phyloP scores from a whole-genome alignment of 1,140 invertebrate species.

The Dysdera silvatica region DNA sequence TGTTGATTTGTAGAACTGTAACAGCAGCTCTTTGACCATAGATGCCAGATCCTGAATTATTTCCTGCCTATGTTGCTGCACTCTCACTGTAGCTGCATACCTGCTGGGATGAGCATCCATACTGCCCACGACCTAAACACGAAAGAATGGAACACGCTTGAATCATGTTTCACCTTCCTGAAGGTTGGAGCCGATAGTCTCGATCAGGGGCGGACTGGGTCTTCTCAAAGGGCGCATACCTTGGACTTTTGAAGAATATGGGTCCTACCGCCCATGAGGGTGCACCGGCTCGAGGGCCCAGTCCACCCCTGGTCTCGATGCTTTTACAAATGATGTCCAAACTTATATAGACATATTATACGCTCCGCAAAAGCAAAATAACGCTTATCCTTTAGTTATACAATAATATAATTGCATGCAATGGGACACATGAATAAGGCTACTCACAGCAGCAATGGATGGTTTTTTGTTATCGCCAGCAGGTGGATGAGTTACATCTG shows the following conservation, averaged over 20 bases:
- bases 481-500: slow-evolving; percentile 98
- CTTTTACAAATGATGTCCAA: no score
- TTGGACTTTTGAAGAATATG: no score
- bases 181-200: no score
- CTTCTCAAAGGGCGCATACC: no score
- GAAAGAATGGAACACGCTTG: no score
- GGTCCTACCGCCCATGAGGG: no score
- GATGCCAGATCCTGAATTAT: slow-evolving; percentile 97
- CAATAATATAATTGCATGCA: neutral
- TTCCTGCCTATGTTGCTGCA: slow-evolving; percentile 97
- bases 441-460: slow-evolving; percentile 78
- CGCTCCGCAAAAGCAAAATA: neutral
- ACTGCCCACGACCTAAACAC: slow-evolving; percentile 73
- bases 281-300: no score
- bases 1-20: slow-evolving; percentile 57
- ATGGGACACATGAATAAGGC: neutral
- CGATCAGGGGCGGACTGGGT: no score
- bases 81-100: slow-evolving; percentile 96
- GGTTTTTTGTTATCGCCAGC: slow-evolving; percentile 98
- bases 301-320: no score
- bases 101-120: slow-evolving; percentile 99
- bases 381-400: neutral
- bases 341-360: no score
- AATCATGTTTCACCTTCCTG: no score
- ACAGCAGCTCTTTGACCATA: slow-evolving; percentile 75